Evolutionary conservation across 53 echinoderm and acorn worm species (phyloP), one percentile per base, ranked within the genome.

Genomic region (Paracentrotus lividus): DNA sequence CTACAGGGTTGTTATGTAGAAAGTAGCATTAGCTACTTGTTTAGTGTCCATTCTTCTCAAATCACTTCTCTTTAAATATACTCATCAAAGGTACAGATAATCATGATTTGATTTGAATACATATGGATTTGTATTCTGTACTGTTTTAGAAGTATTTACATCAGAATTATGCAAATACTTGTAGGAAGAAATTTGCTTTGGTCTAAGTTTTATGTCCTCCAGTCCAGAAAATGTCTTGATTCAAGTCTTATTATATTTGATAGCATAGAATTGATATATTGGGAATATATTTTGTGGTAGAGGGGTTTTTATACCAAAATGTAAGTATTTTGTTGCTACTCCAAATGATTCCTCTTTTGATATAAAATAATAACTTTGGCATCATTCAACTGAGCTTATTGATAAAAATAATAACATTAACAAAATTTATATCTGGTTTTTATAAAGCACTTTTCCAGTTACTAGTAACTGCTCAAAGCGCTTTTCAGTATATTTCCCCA

Each of bases 1-100:
- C 40, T 72, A 72, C 72, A 72, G 72, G 72, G 72, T 72, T 72
- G 40, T 72, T 38, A 72, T 72, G 72, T 72, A 38, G 40, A 72
- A 5, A 72, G 2, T 38, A 16, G 72, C 38, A 38, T 72, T 38
- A 72, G 21, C 57, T 57, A 21, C 21, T 57, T 4, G 16, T 20
- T 8, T 57, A 57, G 21, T 21, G 16, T 57, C 2, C 9, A 4
- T 57, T 20, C 57, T 57, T 0, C 16, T 20, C 16, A 57, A 57
- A 57, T 18, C 18, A n/a, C n/a, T n/a, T 54, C 13, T 54, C 16
- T 54, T 29, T 10, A 27, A 64, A 31, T 27, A 64, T 29, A 29
- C 12, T 59, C 8, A 64, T 64, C 8, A 64, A 64, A 9, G 64
- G 64, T 54, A n/a, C 14, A 29, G 9, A 2, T 64, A 1, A 18